These are phyloP conservation scores for Microchrysa polita DNA, from an alignment of 2,888 invertebrate genomes.

Conservation along the genomic window DNA sequence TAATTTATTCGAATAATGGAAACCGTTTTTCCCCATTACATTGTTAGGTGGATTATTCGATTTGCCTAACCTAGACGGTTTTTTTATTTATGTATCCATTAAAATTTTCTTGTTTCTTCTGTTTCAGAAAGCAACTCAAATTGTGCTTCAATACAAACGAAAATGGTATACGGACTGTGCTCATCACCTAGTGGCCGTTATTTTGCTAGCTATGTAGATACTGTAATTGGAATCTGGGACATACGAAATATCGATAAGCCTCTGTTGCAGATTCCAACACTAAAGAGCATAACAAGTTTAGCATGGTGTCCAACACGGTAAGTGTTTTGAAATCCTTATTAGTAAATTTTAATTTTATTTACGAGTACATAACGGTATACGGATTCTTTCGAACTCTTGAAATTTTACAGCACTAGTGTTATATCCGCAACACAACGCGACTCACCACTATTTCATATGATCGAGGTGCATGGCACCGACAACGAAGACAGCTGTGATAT, in stretches of 20 bases:
- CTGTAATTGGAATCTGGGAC: conserved; percentile 88
- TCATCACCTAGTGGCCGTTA: conserved; percentile 83
- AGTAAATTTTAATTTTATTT: background rate
- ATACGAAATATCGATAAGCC: conserved; percentile 86
- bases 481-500: conserved; percentile 79
- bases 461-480: conserved; percentile 84
- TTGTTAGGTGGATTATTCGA: too few relatives aligned
- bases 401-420: conserved; percentile 71
- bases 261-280: conserved; percentile 73
- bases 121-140: conserved; percentile 69
- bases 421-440: conserved; percentile 85
- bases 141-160: conserved; percentile 70
- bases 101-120: background rate
- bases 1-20: too few relatives aligned
- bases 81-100: too few relatives aligned
- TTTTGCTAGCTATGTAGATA: conserved; percentile 85
- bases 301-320: conserved; percentile 89
- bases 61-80: too few relatives aligned
- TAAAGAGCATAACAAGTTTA: conserved; percentile 77
- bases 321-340: background rate
- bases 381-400: too few relatives aligned
- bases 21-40: too few relatives aligned
- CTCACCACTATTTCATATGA: conserved; percentile 77
- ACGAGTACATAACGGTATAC: too few relatives aligned
- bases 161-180: conserved; percentile 84